Evolutionary conservation across 2,888 invertebrate genomes (phyloP).

Genomic region (Brachyptera putata): DNA sequence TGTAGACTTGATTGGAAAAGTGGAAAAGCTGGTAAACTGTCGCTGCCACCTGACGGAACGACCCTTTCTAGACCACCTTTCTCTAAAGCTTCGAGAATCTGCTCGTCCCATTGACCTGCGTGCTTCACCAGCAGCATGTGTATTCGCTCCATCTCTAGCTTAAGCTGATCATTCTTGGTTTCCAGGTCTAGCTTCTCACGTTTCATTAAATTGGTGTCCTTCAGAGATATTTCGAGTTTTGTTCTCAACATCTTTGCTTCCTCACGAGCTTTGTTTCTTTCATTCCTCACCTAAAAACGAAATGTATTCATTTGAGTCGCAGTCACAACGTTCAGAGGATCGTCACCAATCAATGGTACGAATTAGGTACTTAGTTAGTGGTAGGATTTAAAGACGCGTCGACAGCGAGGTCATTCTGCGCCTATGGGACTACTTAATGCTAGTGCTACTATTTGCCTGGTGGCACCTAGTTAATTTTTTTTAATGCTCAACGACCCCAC

Average conservation of each 20-base stretch:
- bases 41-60: too few species aligned
- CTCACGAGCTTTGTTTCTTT: conserved; percentile 88
- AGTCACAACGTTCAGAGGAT: too few species aligned
- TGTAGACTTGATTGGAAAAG: conserved; percentile 31
- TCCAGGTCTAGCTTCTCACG: conserved; percentile 76
- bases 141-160: conserved; percentile 77
- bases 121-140: conserved; percentile 62
- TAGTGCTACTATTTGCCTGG: too few species aligned
- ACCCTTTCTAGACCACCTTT: conserved; percentile 48
- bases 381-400: too few species aligned
- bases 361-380: too few species aligned
- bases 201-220: conserved; percentile 69
- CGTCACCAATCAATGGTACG: not conserved
- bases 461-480: too few species aligned
- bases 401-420: too few species aligned
- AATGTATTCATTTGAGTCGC: too few species aligned
- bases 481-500: too few species aligned
- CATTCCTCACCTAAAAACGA: conserved; percentile 82
- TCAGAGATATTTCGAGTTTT: conserved; percentile 72
- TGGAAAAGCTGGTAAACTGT: conserved; percentile 34
- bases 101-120: conserved; percentile 62
- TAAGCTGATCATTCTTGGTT: conserved; percentile 68
- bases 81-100: conserved; percentile 48
- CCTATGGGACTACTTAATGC: too few species aligned
- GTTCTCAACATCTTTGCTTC: conserved; percentile 78